Evolutionary conservation across 2,888 invertebrate species (phyloP), one percentile per base, ranked within the genome.

Genomic region (Caenorhabditis sp.): DNA sequence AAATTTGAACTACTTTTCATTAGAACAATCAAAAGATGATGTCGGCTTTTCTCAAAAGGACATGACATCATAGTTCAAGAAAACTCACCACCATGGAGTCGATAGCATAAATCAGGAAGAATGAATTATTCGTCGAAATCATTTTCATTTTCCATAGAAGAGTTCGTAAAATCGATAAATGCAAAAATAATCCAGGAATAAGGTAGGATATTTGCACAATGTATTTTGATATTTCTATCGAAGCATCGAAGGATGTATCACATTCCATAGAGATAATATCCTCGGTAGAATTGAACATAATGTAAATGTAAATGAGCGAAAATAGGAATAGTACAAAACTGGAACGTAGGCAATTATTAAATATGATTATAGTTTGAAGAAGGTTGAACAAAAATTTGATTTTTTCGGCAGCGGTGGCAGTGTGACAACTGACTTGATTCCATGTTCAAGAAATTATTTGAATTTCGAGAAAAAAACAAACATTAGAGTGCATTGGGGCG

Each of bases 11-110:
- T n/a, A n/a, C n/a, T n/a, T n/a, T n/a, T n/a, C n/a, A n/a, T n/a
- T n/a, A 10, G 36, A 8, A 8, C n/a, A 25, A 7, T 38, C 21
- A 25, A 23, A 10, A 25, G n/a, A n/a, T n/a, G n/a, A n/a, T n/a
- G n/a, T n/a, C n/a, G n/a, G n/a, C n/a, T n/a, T 5, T 36, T 59
- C 8, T 36, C 12, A 20, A 36, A 38, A 21, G 43, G 4, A 27
- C 20, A 36, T n/a, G n/a, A n/a, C n/a, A n/a, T n/a, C n/a, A 59
- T 31, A 59, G 8, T 12, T 21, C 12, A 17, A 38, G 5, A 36
- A 26, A 2, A 58, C 63, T 56, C n/a, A 69, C 69, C 65, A 61
- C 65, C 0, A 70, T 38, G 0, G 65, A 70, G 58, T 70, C 70
- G 26, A 49, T 58, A 3, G 17, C 3, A 43, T 43, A 43, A 14